Evolutionary conservation across 1,140 invertebrate genomes (phyloP).

Genomic region (Aricia agestis): DNA sequence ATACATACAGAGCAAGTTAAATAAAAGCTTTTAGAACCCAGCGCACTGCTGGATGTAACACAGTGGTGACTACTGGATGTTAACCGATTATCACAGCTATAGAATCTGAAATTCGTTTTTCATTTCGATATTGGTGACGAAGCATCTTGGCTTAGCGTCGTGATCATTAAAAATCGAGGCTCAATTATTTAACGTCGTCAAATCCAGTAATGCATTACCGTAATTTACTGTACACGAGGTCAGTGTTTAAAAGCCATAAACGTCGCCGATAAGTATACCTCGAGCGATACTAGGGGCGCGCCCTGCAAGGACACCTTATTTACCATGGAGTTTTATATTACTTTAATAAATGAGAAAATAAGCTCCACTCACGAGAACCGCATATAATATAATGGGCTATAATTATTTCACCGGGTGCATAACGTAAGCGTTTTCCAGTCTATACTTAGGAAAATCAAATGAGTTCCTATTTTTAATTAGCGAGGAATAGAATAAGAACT

Average conservation of each 20-base stretch:
- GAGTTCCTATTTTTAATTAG: not conserved
- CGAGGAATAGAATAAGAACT: too few relatives aligned
- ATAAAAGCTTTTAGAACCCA: too few relatives aligned
- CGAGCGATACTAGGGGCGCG: conserved; percentile 6
- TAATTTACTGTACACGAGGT: not conserved
- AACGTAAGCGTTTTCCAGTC: not conserved
- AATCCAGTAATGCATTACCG: conserved; percentile 36
- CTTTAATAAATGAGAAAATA: not conserved
- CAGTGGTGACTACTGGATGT: too few relatives aligned
- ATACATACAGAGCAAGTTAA: too few relatives aligned
- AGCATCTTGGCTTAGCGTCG: too few relatives aligned
- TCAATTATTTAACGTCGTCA: not conserved
- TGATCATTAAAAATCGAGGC: too few relatives aligned
- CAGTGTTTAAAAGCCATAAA: conserved; percentile 21
- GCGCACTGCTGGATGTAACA: too few relatives aligned
- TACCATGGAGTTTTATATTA: not conserved
- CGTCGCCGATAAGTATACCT: conserved; percentile 31
- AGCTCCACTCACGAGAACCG: not conserved
- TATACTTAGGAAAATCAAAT: not conserved
- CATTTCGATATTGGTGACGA: too few relatives aligned
- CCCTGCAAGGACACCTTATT: not conserved
- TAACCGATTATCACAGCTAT: too few relatives aligned
- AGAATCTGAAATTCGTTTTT: too few relatives aligned
- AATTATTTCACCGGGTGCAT: not conserved
- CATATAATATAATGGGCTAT: not conserved